phyloP scores from a whole-genome alignment of 2,888 invertebrate genomes.

The Tiliacea aurago region DNA sequence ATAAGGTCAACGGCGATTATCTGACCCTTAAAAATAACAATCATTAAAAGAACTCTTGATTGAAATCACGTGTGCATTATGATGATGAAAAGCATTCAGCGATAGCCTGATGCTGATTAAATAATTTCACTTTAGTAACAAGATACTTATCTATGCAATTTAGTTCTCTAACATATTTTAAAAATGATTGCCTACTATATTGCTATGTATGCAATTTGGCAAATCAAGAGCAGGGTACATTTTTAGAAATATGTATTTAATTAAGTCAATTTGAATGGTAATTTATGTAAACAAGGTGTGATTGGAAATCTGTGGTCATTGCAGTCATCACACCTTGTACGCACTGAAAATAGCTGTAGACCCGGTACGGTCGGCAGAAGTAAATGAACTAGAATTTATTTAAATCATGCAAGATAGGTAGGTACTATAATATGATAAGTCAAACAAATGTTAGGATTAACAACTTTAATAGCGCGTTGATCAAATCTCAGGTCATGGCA shows the following conservation, averaged over 20 bases:
- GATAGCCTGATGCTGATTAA: constrained; percentile 1
- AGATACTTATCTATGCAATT: constrained; percentile 8
- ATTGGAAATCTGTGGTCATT: background rate
- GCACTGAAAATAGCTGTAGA: background rate
- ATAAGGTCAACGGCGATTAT: too few relatives aligned
- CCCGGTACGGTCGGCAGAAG: too few relatives aligned
- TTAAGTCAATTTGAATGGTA: background rate
- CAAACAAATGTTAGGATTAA: background rate
- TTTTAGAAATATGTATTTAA: too few relatives aligned
- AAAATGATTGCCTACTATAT: background rate
- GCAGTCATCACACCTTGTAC: background rate
- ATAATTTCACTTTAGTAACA: constrained; percentile 10
- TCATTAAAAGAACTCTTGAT: background rate
- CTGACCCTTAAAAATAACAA: constrained; percentile 5
- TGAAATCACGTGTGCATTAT: background rate
- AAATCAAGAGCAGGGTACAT: background rate
- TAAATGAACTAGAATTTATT: background rate
- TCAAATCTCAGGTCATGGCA: too few relatives aligned
- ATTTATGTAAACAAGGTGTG: too few relatives aligned
- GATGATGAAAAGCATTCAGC: background rate
- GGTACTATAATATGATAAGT: background rate
- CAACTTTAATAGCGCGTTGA: too few relatives aligned
- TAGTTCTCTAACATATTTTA: background rate
- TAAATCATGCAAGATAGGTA: too few relatives aligned
- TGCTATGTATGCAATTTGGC: background rate